phyloP scores from a whole-genome alignment of 2,797 vertebrate genomes.

The Macrochelys suwanniensis region DNA sequence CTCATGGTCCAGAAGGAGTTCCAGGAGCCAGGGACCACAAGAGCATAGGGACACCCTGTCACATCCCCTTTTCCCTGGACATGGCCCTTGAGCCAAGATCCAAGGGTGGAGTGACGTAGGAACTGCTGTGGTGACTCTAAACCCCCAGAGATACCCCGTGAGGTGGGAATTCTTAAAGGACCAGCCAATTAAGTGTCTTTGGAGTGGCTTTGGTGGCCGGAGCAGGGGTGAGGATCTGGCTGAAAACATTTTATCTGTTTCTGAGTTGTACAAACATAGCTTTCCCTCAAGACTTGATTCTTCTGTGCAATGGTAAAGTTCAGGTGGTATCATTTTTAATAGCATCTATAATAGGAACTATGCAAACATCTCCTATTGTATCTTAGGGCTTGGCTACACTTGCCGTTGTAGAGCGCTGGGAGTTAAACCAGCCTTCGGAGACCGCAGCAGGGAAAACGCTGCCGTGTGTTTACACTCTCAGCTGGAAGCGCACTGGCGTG shows the following conservation, averaged over 20 bases:
- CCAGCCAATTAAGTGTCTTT: constrained; percentile 51
- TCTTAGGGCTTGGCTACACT: neutral
- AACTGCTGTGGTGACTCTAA: neutral
- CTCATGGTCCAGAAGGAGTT: neutral
- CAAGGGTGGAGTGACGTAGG: neutral
- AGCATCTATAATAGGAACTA: neutral
- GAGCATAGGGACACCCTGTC: neutral
- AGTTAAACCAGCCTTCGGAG: no score
- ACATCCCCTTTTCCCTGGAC: neutral
- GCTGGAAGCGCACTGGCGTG: no score
- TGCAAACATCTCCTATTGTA: constrained; percentile 19
- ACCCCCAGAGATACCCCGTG: constrained; percentile 28
- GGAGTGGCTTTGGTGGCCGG: constrained; percentile 38
- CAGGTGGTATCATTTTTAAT: constrained; percentile 48
- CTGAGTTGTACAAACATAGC: constrained; percentile 36
- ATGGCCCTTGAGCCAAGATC: neutral
- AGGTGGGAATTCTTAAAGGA: constrained; percentile 44
- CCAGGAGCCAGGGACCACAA: neutral
- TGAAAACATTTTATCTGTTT: constrained; percentile 70
- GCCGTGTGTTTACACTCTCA: no score
- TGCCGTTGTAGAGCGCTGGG: no score
- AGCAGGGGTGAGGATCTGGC: constrained; percentile 57
- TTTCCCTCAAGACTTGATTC: constrained; percentile 50
- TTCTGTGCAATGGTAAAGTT: constrained; percentile 33
- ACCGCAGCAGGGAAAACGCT: no score